phyloP scores from a whole-genome alignment of 2,797 vertebrate genomes.

The Parotocinclus haroldoi region DNA sequence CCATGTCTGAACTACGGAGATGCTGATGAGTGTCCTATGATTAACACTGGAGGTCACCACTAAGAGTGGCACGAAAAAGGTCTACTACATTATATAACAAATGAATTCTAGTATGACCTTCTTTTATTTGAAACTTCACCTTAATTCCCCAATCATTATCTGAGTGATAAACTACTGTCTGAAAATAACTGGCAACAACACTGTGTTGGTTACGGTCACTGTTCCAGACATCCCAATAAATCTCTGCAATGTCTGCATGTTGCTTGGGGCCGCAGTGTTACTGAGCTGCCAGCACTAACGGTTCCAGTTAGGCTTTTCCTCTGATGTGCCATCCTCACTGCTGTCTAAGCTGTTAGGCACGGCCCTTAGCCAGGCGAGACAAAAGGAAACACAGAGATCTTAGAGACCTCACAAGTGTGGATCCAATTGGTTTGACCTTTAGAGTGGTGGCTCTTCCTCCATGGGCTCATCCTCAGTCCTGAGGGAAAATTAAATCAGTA shows the following conservation, averaged over 20 bases:
- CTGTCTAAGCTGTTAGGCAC: slow-evolving; percentile 53
- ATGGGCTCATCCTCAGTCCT: slow-evolving; percentile 91
- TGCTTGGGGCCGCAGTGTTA: slow-evolving; percentile 24
- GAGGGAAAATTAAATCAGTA: neutral
- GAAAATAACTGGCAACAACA: slow-evolving; percentile 1
- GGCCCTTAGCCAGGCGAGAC: slow-evolving; percentile 58
- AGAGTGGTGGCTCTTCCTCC: slow-evolving; percentile 94
- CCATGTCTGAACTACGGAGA: slow-evolving; percentile 1
- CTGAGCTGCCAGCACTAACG: slow-evolving; percentile 35
- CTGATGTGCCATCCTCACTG: slow-evolving; percentile 46
- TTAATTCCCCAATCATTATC: neutral
- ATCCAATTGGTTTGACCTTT: slow-evolving; percentile 53
- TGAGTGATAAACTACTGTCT: slow-evolving; percentile 18
- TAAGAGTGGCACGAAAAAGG: slow-evolving; percentile 19
- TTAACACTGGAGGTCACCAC: slow-evolving; percentile 35
- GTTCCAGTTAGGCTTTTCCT: slow-evolving; percentile 28
- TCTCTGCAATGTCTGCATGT: slow-evolving; percentile 18
- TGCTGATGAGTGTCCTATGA: slow-evolving; percentile 54
- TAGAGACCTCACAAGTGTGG: slow-evolving; percentile 37
- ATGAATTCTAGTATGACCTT: neutral
- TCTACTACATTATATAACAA: neutral
- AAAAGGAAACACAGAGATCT: slow-evolving; percentile 60
- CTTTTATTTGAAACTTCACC: neutral
- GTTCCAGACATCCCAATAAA: slow-evolving; percentile 19
- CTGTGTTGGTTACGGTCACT: neutral